Evolutionary conservation across 53 echinoderm and acorn worm species (phyloP).

Genomic region (Antedon mediterranea): DNA sequence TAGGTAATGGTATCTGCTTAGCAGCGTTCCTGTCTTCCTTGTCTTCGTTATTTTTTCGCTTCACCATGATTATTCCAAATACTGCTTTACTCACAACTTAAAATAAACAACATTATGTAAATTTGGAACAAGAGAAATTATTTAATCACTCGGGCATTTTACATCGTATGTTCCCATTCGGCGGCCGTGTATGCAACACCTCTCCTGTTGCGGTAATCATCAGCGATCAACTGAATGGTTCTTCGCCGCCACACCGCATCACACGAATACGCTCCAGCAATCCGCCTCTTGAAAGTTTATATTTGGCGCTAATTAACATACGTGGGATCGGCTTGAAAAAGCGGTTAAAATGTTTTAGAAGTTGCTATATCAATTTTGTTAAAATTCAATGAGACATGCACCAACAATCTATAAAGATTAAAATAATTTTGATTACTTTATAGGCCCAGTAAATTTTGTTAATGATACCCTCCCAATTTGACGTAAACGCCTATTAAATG

Average conservation of each 20-base stretch:
- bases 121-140: not conserved
- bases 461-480: no score
- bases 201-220: not conserved
- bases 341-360: not conserved
- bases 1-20: constrained; percentile 77
- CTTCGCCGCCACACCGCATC: not conserved
- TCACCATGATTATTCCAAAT: constrained; percentile 49
- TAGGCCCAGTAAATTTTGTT: no score
- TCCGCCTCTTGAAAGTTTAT: not conserved
- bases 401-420: no score
- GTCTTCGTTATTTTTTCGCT: constrained; percentile 71
- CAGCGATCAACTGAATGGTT: not conserved
- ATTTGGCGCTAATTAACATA: constrained; percentile 1
- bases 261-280: not conserved
- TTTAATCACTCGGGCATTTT: not conserved
- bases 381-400: no score
- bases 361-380: no score
- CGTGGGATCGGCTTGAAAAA: not conserved
- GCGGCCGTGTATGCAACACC: no score
- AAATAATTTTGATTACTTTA: no score
- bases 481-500: no score
- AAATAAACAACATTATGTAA: not conserved
- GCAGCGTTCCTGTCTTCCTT: constrained; percentile 58
- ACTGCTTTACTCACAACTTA: not conserved
- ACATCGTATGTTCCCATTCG: not conserved